Evolutionary conservation across 2,113 vertebrate genomes (phyloP), one percentile per base, ranked within the genome.

Genomic region (Chaenogobius annularis): DNA sequence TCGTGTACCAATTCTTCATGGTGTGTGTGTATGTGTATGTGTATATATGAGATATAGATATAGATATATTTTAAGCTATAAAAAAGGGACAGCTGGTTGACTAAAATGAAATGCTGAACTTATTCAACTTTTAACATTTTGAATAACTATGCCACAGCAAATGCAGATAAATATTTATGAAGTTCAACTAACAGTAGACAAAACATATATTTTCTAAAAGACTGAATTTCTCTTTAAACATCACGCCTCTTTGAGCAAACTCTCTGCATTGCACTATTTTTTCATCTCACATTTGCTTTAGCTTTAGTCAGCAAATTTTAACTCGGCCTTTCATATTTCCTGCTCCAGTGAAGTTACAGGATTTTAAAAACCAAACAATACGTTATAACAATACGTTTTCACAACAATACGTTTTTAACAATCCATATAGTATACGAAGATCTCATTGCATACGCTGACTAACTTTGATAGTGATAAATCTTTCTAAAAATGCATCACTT

Each of bases 401-500:
- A n/a, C n/a, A n/a, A n/a, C n/a, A n/a, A n/a, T n/a, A n/a, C n/a
- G n/a, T 31, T 31, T 31, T 31, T 31, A n/a, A n/a, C 26, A 31
- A 31, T 4, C 4, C 26, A 31, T 31, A 31, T 31, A 22, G 10
- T 56, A 11, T 6, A 17, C 23, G 0, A 10, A 55, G 54, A 55
- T 22, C 19, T 7, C 56, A 59, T 14, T 59, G 22, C 23, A 59
- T 26, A 12, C 3, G 14, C 23, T 31, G 56, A 59, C 56, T 55
- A 59, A 2, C 61, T 63, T 63, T 37, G 35, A 63, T 19, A 43
- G 61, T 40, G 35, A 63, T 40, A 63, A 37, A 40, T 63, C 35
- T 63, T 43, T 63, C 31, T 63, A 43, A 40, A 63, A 63, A 63
- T 63, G 61, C 11, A 40, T n/a, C 61, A 63, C 17, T 40, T 37